Evolutionary conservation across 2,113 vertebrate species (phyloP).

Genomic region (Gavialis gangeticus): DNA sequence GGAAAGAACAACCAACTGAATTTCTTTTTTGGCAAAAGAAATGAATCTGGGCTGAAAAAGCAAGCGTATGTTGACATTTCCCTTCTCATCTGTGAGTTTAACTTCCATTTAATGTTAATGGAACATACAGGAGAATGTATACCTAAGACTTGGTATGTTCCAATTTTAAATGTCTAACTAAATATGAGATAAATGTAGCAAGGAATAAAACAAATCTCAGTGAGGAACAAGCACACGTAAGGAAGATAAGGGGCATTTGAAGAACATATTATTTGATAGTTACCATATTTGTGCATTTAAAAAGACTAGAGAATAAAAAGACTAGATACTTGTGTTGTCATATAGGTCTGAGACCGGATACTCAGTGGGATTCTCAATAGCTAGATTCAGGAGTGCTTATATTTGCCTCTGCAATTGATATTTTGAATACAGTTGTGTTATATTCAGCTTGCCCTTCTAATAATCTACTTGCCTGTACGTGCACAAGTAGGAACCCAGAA

Average conservation of each 20-base stretch:
- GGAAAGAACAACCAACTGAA: neutral
- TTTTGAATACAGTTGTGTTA: neutral
- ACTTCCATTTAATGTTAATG: neutral
- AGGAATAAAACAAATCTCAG: neutral
- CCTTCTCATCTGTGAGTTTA: neutral
- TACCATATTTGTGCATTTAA: neutral
- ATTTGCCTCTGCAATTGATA: neutral
- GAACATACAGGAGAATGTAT: constrained; percentile 4
- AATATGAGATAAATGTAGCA: neutral
- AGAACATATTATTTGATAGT: neutral
- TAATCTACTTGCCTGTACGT: neutral
- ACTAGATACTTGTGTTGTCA: neutral
- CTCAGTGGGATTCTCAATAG: neutral
- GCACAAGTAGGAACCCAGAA: neutral
- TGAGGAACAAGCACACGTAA: neutral
- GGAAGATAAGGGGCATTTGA: neutral
- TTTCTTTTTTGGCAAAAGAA: neutral
- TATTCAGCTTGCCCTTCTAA: neutral
- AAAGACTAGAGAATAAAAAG: too few relatives aligned
- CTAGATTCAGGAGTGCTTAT: neutral
- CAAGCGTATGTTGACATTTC: neutral
- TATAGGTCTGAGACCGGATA: neutral
- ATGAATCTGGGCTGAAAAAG: neutral
- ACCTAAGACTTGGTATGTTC: neutral
- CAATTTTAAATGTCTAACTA: neutral